Evolutionary conservation across 2,888 invertebrate genomes (phyloP), one percentile per base, ranked within the genome.

Genomic region (Carpatolechia fugitivella): DNA sequence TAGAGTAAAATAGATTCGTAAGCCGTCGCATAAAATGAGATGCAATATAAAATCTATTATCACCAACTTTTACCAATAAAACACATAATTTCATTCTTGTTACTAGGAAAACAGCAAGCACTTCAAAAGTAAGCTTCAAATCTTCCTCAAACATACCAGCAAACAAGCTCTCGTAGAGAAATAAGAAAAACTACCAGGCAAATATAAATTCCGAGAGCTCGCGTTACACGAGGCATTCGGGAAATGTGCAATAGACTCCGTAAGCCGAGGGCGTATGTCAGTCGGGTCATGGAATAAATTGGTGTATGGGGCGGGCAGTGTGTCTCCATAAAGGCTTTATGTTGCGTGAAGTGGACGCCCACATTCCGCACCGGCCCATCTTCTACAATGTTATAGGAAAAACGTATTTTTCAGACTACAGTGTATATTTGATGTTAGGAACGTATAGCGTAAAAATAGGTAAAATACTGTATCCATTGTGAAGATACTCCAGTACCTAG

Each of bases 241-340:
- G 40, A 46, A 56, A 56, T 56, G 54, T 56, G 56, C 56, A 52
- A 52, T 52, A 52, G 52, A 44, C 48, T 44, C 20, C 11, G 38
- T 56, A 56, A 59, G 59, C 55, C 44, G 44, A 35, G 55, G 56
- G 59, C 55, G 55, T 56, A 56, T 55, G 56, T 57, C 59, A 60
- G 56, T 6, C 54, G 54, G 58, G 57, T 58, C 57, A 59, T 56
- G 57, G 56, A 56, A 64, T 61, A 58, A 60, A 60, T 58, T 60
- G 58, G 58, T 51, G 52, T 57, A 60, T 60, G 54, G 60, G 67
- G 61, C 58, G 62, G 70, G 63, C 63, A 68, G 72, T 75, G 70
- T 73, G 74, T 80, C 78, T 80, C 75, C 76, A 80, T 83, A 82
- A 85, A 82, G 71, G 78, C 69, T 85, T 85, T 85, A 84, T 83